Conservation (phyloP, 37 sponge, comb jelly and placozoan genomes). For the Cliona cf. orientalis region DNA sequence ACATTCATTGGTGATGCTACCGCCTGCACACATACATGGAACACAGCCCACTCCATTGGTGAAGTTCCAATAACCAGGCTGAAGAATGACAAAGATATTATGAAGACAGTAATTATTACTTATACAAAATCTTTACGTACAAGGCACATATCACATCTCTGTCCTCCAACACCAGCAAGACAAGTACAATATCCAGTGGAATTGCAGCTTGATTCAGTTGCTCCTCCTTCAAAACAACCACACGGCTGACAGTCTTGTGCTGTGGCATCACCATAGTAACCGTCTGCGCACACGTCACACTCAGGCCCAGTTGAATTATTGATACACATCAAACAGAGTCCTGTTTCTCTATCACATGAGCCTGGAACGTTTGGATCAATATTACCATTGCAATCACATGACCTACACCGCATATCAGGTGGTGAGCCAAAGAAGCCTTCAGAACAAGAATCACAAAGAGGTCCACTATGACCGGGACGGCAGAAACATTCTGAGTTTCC, state of each 20-base stretch:
- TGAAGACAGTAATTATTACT: no score
- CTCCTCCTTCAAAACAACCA: conserved; percentile 17
- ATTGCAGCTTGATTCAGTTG: conserved; percentile 30
- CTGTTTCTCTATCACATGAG: conserved; percentile 46
- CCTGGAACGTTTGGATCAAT: conserved; percentile 32
- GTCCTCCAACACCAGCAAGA: conserved; percentile 38
- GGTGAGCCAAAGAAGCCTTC: conserved; percentile 38
- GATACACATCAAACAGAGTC: conserved; percentile 42
- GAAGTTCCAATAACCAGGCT: conserved; percentile 48
- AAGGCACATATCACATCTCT: conserved; percentile 38
- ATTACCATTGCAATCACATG: conserved; percentile 58
- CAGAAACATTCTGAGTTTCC: conserved; percentile 28
- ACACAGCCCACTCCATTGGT: conserved; percentile 39
- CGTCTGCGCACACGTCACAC: conserved; percentile 36
- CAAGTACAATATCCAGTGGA: conserved; percentile 61
- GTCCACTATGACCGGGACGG: conserved; percentile 25
- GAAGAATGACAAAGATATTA: no score
- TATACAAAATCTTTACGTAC: neutral
- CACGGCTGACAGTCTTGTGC: conserved; percentile 28
- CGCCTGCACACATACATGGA: conserved; percentile 54
- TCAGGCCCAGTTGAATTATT: conserved; percentile 35
- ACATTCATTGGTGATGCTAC: conserved; percentile 29
- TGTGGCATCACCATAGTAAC: conserved; percentile 31
- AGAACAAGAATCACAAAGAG: conserved; percentile 39
- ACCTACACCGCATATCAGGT: conserved; percentile 27